Percentiles rank a stretch among this genome's conserved stretches.
These are phyloP conservation scores for Pseudomugil gertrudae DNA, from an alignment of 2,797 vertebrate species.

Conservation along the genomic window DNA sequence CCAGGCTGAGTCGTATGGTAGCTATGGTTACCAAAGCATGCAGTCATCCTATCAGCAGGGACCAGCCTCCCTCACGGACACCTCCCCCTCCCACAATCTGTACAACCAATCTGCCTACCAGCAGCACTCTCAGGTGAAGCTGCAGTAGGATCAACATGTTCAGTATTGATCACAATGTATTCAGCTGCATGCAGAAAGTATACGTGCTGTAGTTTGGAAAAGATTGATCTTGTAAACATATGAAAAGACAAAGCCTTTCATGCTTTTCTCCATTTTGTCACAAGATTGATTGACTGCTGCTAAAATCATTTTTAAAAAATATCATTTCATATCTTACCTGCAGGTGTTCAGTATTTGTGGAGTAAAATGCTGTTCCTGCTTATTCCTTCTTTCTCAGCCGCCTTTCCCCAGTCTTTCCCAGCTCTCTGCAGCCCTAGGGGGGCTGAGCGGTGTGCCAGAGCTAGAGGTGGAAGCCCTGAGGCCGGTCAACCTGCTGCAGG, in stretches of 20 bases:
- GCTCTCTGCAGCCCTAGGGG: constrained; percentile 90
- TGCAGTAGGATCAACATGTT: too few relatives aligned
- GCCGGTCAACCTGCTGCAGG: constrained; percentile 92
- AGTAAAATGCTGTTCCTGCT: not conserved
- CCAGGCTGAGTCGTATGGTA: constrained; percentile 83
- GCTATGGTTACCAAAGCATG: constrained; percentile 88
- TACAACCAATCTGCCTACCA: constrained; percentile 70
- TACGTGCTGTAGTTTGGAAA: not conserved
- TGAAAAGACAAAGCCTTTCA: too few relatives aligned
- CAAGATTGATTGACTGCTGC: too few relatives aligned
- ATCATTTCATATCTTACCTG: not conserved
- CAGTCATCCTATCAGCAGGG: constrained; percentile 88
- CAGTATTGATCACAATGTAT: not conserved
- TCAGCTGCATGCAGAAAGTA: not conserved
- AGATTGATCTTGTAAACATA: not conserved
- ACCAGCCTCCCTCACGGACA: constrained; percentile 57
- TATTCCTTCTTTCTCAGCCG: constrained; percentile 53
- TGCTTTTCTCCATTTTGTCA: too few relatives aligned
- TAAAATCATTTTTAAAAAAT: too few relatives aligned
- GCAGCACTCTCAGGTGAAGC: constrained; percentile 77
- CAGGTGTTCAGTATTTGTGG: not conserved
- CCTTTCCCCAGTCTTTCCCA: constrained; percentile 90
- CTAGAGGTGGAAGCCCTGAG: constrained; percentile 90
- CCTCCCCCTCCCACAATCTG: constrained; percentile 61
- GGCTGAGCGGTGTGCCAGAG: constrained; percentile 90